Evolutionary conservation across 1,140 invertebrate species (phyloP), one percentile per base, ranked within the genome.

Genomic region (Pseudachorutes palmiensis): DNA sequence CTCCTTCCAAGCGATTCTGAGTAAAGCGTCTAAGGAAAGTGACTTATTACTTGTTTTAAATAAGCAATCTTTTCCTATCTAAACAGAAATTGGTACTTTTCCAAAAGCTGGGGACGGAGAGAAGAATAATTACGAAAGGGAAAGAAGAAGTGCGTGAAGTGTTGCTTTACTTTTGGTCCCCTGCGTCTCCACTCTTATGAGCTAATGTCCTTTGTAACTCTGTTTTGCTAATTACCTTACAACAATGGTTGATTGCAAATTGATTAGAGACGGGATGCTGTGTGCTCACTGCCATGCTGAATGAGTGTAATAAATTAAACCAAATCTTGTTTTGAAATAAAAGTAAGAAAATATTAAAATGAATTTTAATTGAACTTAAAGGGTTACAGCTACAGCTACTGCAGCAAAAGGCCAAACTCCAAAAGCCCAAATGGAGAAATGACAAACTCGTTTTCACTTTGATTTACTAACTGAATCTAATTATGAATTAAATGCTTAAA

Each of bases 11-110:
- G n/a, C n/a, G 36, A 45, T 45, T 9, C 36, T 12, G 36, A 45
- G 36, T 19, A 45, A 45, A 45, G 19, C 36, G 19, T 45, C 19
- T 45, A 19, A 45, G 36, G 36, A 45, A 45, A 19, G 36, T 45
- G 36, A 45, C 36, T 45, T 45, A 45, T 45, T 45, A 45, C 36
- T 9, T 45, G 36, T 45, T 45, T 45, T 45, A 45, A 45, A 45
- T 45, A 45, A 45, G 36, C 36, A 45, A 45, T 45, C 36, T 45
- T 45, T 45, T 45, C 36, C 36, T 45, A 45, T 45, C 36, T 19
- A 45, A 45, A 45, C 36, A 45, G 9, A 45, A 45, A 45, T 45
- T 45, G 9, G 36, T 45, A 45, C 36, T 45, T 19, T 45, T 45
- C 36, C n/a, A n/a, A n/a, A 45, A 12, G 9, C 19, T 45, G 9